Evolutionary conservation across 2,113 vertebrate species (phyloP).

Genomic region (Prunella fulvescens): DNA sequence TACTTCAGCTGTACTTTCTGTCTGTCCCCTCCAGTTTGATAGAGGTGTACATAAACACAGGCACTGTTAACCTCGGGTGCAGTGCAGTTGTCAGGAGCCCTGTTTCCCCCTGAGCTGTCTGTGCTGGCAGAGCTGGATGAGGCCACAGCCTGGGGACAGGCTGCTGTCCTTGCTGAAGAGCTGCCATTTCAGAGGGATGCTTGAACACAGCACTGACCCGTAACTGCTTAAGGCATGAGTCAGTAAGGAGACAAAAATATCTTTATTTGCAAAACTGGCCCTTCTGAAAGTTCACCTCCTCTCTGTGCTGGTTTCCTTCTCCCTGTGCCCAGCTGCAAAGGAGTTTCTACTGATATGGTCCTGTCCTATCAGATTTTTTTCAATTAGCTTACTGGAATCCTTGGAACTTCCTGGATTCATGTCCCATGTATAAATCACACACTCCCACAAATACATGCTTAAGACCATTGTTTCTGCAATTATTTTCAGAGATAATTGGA

Average conservation of each 20-base stretch:
- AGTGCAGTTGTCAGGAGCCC: background rate
- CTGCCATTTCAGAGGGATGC: background rate
- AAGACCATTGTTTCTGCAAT: background rate
- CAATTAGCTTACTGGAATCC: background rate
- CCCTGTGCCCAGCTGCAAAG: background rate
- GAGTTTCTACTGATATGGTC: background rate
- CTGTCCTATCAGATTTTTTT: background rate
- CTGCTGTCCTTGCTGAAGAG: background rate
- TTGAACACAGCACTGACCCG: background rate
- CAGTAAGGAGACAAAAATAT: background rate
- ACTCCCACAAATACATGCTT: background rate
- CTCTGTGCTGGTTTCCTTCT: background rate
- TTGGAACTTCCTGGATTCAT: background rate
- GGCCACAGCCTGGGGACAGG: background rate
- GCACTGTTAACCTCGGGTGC: background rate
- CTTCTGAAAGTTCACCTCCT: background rate
- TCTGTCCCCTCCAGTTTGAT: background rate
- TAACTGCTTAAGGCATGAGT: background rate
- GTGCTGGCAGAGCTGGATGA: background rate
- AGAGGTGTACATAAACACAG: fast-evolving
- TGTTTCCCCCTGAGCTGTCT: background rate
- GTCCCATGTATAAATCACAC: background rate
- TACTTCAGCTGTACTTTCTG: background rate
- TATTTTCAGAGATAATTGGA: background rate
- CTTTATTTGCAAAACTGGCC: background rate